Conservation (phyloP, 2,888 invertebrate species). For the Theodoxus fluviatilis region DNA sequence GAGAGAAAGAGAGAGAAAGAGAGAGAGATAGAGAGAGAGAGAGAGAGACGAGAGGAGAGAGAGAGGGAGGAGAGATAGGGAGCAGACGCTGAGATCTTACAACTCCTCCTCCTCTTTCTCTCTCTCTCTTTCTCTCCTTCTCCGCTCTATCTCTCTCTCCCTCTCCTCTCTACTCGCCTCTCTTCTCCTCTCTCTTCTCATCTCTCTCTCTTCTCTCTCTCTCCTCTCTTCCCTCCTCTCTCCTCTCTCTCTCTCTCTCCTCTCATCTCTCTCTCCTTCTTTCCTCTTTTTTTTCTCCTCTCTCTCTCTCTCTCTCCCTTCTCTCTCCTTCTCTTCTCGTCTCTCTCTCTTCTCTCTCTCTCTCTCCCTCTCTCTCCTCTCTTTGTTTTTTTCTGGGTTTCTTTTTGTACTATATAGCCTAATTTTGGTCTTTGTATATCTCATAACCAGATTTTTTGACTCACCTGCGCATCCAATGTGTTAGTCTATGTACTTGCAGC, state of each 20-base stretch:
- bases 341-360: background rate
- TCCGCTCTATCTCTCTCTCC: background rate
- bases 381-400: background rate
- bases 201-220: background rate
- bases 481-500: too few species aligned
- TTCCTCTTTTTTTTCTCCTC: background rate
- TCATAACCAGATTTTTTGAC: too few species aligned
- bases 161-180: background rate
- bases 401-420: background rate
- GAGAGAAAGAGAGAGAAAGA: too few species aligned
- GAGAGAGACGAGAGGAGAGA: background rate
- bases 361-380: background rate
- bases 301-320: background rate
- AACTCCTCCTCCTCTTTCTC: background rate
- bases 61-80: background rate
- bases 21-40: too few species aligned
- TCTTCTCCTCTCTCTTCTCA: background rate
- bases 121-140: background rate
- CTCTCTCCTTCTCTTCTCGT: background rate
- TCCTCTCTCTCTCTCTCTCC: conserved; percentile 8
- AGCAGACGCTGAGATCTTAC: background rate
- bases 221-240: background rate
- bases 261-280: conserved; percentile 15
- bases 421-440: too few species aligned
- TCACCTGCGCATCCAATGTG: too few species aligned